phyloP scores from a whole-genome alignment of 2,797 vertebrate genomes.

The Ispidina lecontei region DNA sequence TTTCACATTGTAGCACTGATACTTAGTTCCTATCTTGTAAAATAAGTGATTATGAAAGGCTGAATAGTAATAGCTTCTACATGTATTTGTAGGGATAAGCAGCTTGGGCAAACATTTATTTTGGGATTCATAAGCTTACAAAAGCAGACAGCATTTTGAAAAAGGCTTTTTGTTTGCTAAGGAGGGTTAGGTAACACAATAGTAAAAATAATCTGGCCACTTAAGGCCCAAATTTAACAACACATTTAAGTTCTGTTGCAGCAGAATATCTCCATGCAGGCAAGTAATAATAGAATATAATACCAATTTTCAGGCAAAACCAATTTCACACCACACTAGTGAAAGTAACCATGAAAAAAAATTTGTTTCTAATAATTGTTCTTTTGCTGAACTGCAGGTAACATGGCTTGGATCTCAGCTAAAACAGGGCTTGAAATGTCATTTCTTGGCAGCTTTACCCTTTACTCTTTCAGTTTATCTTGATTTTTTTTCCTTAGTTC shows the following conservation, averaged over 20 bases:
- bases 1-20: not conserved
- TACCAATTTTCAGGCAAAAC: not conserved
- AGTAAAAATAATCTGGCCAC: not conserved
- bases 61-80: not conserved
- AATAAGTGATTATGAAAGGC: conserved; percentile 24
- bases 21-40: not conserved
- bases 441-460: not conserved
- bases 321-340: not conserved
- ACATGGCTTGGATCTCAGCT: not conserved
- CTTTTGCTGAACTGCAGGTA: not conserved
- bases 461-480: not conserved
- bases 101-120: conserved; percentile 6
- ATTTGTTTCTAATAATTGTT: not conserved
- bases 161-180: conserved; percentile 11
- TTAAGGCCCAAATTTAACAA: not conserved
- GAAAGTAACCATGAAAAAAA: not conserved
- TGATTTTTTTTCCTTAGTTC: not conserved
- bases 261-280: not conserved
- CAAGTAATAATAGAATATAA: not conserved
- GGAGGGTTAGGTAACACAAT: not conserved
- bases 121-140: conserved; percentile 1
- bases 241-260: not conserved
- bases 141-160: not conserved
- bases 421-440: not conserved
- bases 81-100: conserved; percentile 18